A percentile compares a stretch with the other conserved stretches of the same genome.
These are phyloP conservation scores for Pterophyllum scalare DNA, from an alignment of 2,113 vertebrate genomes.

Conservation along the genomic window DNA sequence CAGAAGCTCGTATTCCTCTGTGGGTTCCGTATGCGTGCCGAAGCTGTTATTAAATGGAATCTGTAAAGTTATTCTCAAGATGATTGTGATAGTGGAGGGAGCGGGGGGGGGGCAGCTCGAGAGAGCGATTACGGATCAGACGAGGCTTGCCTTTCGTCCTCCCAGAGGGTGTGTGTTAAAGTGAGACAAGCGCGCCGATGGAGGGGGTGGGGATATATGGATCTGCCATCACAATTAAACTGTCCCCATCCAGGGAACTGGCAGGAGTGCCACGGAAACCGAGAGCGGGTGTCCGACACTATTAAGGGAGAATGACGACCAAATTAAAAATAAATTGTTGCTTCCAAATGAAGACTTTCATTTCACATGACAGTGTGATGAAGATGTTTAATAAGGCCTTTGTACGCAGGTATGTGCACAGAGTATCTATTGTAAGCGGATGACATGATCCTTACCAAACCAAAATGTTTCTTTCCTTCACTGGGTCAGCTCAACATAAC, in stretches of 20 bases:
- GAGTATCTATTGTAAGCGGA: neutral
- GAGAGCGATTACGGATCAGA: constrained; percentile 60
- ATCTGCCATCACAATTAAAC: constrained; percentile 65
- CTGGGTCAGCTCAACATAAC: constrained; percentile 6
- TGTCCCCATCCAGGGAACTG: constrained; percentile 43
- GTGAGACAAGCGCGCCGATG: neutral
- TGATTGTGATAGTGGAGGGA: constrained; percentile 32
- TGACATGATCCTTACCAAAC: constrained; percentile 15
- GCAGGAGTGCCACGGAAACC: constrained; percentile 20
- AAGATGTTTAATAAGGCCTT: constrained; percentile 39
- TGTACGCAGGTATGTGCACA: constrained; percentile 21
- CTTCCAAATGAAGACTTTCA: constrained; percentile 70
- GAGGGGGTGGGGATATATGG: constrained; percentile 34
- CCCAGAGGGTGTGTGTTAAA: constrained; percentile 49
- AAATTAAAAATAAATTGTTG: constrained; percentile 33
- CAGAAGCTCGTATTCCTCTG: constrained; percentile 46
- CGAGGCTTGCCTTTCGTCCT: constrained; percentile 35
- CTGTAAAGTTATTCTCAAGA: constrained; percentile 55
- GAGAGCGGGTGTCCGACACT: neutral
- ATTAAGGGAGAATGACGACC: constrained; percentile 8
- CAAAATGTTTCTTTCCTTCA: neutral
- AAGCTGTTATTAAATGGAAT: constrained; percentile 54
- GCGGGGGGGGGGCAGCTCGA: neutral
- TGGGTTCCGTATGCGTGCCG: constrained; percentile 8
- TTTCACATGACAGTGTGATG: constrained; percentile 53